These are phyloP conservation scores for Emydocephalus ijimae DNA, from an alignment of 2,113 vertebrate genomes.

Conservation along the genomic window DNA sequence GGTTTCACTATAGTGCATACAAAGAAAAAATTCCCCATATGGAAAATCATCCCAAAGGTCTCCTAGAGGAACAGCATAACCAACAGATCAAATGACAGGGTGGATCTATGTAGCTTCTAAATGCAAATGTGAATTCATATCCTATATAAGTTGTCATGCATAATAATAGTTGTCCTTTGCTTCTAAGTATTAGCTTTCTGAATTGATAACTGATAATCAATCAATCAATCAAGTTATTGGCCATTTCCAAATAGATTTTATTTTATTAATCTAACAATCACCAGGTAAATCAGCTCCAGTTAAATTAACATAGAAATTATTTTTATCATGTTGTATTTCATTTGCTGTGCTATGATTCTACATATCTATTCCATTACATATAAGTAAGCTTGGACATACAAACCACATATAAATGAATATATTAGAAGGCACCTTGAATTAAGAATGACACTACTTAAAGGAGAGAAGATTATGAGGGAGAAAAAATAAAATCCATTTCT, in stretches of 20 bases:
- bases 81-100: no score
- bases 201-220: background rate
- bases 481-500: slow-evolving; percentile 19
- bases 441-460: background rate
- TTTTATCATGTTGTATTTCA: background rate
- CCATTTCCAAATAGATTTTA: background rate
- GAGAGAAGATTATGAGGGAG: rapidly evolving
- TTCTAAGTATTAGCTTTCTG: background rate
- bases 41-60: background rate
- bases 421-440: background rate
- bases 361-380: background rate
- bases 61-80: background rate
- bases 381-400: background rate
- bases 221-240: background rate
- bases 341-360: background rate
- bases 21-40: background rate
- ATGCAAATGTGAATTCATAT: background rate
- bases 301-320: background rate
- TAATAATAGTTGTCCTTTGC: background rate
- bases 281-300: background rate
- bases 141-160: background rate
- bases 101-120: background rate
- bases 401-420: background rate
- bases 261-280: background rate
- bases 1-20: background rate